Conservation (phyloP, 2,113 vertebrate genomes). For the Nothoprocta pentlandii region DNA sequence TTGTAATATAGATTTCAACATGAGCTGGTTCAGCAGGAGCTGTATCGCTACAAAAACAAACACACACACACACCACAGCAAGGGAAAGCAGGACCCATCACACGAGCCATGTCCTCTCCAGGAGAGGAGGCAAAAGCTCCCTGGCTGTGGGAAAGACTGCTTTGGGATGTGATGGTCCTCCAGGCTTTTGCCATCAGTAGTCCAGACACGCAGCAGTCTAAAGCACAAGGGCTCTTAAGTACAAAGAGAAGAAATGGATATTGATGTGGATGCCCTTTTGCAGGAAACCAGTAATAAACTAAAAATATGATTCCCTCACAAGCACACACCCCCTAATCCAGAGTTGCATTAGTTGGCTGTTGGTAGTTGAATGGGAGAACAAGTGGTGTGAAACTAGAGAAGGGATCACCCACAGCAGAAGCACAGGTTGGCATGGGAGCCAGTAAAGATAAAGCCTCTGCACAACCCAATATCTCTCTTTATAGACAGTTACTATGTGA, state of each 20-base stretch:
- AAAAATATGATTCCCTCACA: not conserved
- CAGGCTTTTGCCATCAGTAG: rapidly evolving
- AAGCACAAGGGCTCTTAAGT: not conserved
- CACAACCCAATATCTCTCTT: not conserved
- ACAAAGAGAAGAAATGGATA: not conserved
- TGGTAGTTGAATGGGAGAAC: not conserved
- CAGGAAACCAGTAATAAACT: not conserved
- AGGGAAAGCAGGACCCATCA: not conserved
- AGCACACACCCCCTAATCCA: not conserved
- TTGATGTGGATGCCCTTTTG: not conserved
- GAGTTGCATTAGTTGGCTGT: not conserved
- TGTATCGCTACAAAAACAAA: not conserved
- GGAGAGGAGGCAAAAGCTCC: not conserved
- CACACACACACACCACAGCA: not conserved
- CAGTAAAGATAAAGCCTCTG: not conserved
- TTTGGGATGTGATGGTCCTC: not conserved
- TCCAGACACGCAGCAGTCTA: not conserved
- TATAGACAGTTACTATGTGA: not conserved
- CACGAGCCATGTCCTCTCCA: not conserved
- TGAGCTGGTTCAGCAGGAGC: not conserved
- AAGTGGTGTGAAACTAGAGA: not conserved
- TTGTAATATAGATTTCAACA: not conserved
- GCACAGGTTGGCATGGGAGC: not conserved
- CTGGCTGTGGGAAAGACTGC: not conserved
- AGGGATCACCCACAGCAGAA: not conserved